A percentile compares a stretch with the other conserved stretches of the same genome.
Conservation (phyloP, 2,888 invertebrate species). For the Galerucella calmariensis region DNA sequence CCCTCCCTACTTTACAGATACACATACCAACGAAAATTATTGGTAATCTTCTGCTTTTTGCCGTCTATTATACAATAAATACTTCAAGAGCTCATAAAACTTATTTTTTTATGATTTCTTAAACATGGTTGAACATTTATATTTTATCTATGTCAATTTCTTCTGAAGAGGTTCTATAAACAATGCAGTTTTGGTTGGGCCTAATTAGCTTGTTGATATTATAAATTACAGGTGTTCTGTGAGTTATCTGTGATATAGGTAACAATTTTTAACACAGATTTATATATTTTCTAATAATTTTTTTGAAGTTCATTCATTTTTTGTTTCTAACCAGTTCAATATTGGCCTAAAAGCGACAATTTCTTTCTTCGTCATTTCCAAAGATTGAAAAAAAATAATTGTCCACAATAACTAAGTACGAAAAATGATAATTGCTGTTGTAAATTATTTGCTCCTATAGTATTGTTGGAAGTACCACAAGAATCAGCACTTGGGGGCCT, state of each 20-base stretch:
- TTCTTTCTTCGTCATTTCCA: neutral
- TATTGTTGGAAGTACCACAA: neutral
- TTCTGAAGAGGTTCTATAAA: constrained; percentile 9
- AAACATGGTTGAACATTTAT: neutral
- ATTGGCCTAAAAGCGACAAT: neutral
- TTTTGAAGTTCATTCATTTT: neutral
- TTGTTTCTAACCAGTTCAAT: neutral
- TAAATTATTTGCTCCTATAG: neutral
- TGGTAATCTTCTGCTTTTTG: too few relatives aligned
- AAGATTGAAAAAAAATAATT: neutral
- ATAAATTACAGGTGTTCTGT: constrained; percentile 19
- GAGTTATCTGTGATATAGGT: constrained; percentile 29
- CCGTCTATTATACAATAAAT: neutral
- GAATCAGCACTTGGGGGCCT: neutral
- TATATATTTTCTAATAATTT: neutral
- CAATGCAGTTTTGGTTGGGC: constrained; percentile 21
- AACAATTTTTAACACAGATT: constrained; percentile 26
- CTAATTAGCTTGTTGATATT: constrained; percentile 23
- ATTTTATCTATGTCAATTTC: neutral
- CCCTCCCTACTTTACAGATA: too few relatives aligned
- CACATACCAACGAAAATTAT: too few relatives aligned
- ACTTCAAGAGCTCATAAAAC: neutral
- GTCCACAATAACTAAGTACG: neutral
- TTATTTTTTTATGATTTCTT: neutral
- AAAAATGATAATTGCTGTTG: neutral